Base-by-base conservation (phyloP, 2,888 invertebrate species). In the Yponomeuta sedellus region DNA sequence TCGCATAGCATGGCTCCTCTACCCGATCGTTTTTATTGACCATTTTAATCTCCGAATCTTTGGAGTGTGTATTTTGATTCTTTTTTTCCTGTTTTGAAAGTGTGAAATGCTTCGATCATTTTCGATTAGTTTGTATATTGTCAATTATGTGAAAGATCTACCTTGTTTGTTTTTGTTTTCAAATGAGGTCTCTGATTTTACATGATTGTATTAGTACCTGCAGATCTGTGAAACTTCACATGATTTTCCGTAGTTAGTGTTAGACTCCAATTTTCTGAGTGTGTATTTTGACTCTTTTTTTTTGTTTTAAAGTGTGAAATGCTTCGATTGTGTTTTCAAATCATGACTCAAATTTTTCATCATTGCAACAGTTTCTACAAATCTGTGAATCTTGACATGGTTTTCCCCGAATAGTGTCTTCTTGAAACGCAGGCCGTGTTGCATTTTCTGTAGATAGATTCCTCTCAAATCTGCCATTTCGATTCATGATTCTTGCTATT, bases 1-100 rank as follows among this genome's bases (percentile, higher is more conserved):
- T 44, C 44, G 22, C 34, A 40, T 39, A 64, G 22, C 22, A 28
- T 64, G 34, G 44, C 22, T 64, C 10, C 12, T 64, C 34, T 40
- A 65, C 52, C 61, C 1, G 59, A 59, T 59, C 59, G 61, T 34
- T n/a, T 25, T 61, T 34, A n/a, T 61, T 12, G 28, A 16, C n/a
- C 61, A n/a, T 61, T 34, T 34, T 61, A 34, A 16, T 12, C 25
- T 56, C 20, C 61, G 8, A n/a, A n/a, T 16, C 6, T 61, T 28
- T 34, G 16, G 28, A 61, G 61, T 61, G 61, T 61, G 19, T 58
- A 20, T 58, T 58, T 19, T 58, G 58, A 19, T 16, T 11, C 11
- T 44, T 44, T 44, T 12, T 44, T 44, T 44, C 2, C 16, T 44
- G 11, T 44, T 11, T 44, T 44, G 40, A 25, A 34, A 34, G 34